Evolutionary conservation across 2,888 invertebrate genomes (phyloP).

Genomic region (Psylliodes chrysocephalus): DNA sequence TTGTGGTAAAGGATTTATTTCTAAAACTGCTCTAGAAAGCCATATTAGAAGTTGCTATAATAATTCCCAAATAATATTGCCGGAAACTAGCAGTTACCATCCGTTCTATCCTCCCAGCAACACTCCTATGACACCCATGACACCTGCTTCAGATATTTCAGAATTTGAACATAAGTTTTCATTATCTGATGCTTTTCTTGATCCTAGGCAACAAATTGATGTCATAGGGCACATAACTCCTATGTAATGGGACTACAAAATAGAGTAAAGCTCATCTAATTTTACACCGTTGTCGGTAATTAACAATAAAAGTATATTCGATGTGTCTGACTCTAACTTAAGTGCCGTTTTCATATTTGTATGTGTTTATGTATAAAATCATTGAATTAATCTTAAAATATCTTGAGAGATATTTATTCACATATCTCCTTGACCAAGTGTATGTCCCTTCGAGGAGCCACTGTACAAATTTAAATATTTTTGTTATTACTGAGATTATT

Average conservation of each 20-base stretch:
- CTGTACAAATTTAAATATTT: too few relatives aligned
- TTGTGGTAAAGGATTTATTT: conserved; percentile 58
- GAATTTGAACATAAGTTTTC: conserved; percentile 42
- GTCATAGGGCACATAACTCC: conserved; percentile 36
- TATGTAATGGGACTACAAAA: conserved; percentile 24
- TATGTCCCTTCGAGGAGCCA: too few relatives aligned
- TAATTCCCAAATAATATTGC: conserved; percentile 37
- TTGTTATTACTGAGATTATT: too few relatives aligned
- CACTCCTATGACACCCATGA: conserved; percentile 41
- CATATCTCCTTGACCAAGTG: too few relatives aligned
- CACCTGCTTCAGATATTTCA: conserved; percentile 36
- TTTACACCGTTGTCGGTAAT: too few relatives aligned
- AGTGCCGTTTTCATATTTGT: too few relatives aligned
- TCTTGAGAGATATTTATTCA: too few relatives aligned
- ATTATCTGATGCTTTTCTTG: conserved; percentile 36
- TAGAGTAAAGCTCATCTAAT: too few relatives aligned
- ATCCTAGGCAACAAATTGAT: conserved; percentile 33
- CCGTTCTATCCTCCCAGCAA: conserved; percentile 31
- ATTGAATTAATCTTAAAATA: too few relatives aligned
- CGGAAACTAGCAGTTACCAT: conserved; percentile 31
- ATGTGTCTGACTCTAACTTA: too few relatives aligned
- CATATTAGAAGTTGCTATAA: conserved; percentile 57
- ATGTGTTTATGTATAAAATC: too few relatives aligned
- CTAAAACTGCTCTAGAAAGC: conserved; percentile 58
- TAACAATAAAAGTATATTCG: too few relatives aligned